A percentile compares a stretch with the other conserved stretches of the same genome.
These are phyloP conservation scores for Clarias macrocephalus DNA, from an alignment of 2,113 vertebrate species.

Conservation along the genomic window DNA sequence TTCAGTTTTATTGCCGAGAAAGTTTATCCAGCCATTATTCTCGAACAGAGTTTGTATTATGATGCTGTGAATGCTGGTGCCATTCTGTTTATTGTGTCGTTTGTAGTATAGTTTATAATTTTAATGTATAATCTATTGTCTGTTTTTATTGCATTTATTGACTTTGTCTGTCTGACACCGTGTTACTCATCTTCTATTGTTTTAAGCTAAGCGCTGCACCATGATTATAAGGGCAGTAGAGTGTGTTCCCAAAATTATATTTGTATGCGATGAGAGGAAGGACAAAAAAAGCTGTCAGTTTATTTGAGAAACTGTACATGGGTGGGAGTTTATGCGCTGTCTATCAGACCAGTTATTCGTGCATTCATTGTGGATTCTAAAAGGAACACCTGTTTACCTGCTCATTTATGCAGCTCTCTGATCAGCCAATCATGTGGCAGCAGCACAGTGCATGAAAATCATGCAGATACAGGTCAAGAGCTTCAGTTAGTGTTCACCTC, in stretches of 20 bases:
- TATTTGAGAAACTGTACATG: not conserved
- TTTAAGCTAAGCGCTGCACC: not conserved
- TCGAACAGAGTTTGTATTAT: not conserved
- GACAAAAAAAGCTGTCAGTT: not conserved
- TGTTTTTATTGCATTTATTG: not conserved
- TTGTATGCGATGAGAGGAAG: not conserved
- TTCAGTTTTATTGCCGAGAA: not conserved
- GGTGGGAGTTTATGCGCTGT: not conserved
- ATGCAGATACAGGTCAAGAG: no score
- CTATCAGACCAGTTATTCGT: not conserved
- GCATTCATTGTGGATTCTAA: no score
- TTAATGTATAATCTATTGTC: not conserved
- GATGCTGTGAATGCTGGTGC: not conserved
- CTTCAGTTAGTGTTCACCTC: no score
- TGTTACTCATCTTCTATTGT: not conserved
- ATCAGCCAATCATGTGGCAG: no score
- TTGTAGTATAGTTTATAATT: not conserved
- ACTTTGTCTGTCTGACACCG: not conserved
- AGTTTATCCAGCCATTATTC: not conserved
- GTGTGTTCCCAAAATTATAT: not conserved
- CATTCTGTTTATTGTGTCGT: not conserved
- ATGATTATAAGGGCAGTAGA: not conserved
- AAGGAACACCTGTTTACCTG: no score
- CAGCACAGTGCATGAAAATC: no score
- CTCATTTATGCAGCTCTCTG: no score